Conservation (phyloP, 1,140 invertebrate genomes). For the Lasioglossum albipes region DNA sequence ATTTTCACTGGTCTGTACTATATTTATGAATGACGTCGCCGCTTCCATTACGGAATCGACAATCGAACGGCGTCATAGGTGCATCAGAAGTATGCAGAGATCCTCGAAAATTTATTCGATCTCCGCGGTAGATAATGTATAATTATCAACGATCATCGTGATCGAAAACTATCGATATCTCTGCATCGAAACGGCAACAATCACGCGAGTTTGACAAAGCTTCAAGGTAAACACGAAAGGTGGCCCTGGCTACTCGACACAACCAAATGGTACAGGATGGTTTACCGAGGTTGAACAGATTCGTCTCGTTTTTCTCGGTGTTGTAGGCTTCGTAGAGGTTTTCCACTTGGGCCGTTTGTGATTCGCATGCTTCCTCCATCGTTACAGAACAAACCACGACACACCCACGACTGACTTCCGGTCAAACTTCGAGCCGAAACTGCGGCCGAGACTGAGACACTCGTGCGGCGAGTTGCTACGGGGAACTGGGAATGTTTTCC, state of each 20-base stretch:
- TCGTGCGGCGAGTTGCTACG: neutral
- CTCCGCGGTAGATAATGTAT: too few relatives aligned
- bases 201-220: conserved; percentile 6
- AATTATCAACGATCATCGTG: too few relatives aligned
- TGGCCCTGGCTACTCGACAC: neutral
- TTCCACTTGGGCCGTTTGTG: conserved; percentile 10
- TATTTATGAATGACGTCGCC: too few relatives aligned
- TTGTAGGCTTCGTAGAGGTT: conserved; percentile 53
- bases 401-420: conserved; percentile 53
- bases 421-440: conserved; percentile 1
- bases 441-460: neutral
- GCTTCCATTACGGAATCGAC: neutral
- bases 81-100: neutral
- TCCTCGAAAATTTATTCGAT: too few relatives aligned
- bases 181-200: neutral
- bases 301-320: conserved; percentile 41
- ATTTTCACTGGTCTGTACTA: too few relatives aligned
- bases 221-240: conserved; percentile 7
- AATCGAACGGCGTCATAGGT: neutral
- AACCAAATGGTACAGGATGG: neutral
- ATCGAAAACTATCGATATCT: too few relatives aligned
- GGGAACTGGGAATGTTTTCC: too few relatives aligned
- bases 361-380: conserved; percentile 50
- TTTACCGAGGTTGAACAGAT: conserved; percentile 58
- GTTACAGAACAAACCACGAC: conserved; percentile 29